phyloP scores from a whole-genome alignment of 1,140 invertebrate genomes.

The Drosophila ogumai region DNA sequence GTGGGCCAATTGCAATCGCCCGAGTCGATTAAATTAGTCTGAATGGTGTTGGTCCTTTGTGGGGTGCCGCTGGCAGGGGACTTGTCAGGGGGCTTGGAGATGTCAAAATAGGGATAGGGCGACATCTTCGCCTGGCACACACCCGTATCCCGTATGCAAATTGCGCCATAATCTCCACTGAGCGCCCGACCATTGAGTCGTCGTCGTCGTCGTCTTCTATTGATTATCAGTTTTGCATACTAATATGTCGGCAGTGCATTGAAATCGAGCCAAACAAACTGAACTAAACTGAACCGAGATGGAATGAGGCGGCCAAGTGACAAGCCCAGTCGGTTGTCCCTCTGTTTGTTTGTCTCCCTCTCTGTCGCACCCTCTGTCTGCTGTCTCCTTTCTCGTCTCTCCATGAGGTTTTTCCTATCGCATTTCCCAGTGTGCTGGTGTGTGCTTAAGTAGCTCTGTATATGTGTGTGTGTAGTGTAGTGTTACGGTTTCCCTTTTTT shows the following conservation, averaged over 20 bases:
- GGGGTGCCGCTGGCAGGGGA: background rate
- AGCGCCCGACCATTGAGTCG: constrained; percentile 44
- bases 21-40: constrained; percentile 30
- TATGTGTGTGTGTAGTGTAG: constrained; percentile 4
- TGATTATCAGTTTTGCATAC: constrained; percentile 82
- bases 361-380: background rate
- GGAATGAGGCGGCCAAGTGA: constrained; percentile 36
- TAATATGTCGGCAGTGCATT: constrained; percentile 61
- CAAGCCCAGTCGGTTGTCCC: constrained; percentile 39
- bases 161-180: constrained; percentile 43
- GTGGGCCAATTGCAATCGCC: constrained; percentile 17
- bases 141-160: constrained; percentile 36
- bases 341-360: constrained; percentile 43
- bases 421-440: constrained; percentile 1
- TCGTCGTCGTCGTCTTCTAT: constrained; percentile 35
- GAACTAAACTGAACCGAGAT: constrained; percentile 3
- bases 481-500: constrained; percentile 25
- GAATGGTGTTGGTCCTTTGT: constrained; percentile 8
- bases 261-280: constrained; percentile 43
- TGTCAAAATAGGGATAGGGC: constrained; percentile 10
- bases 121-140: constrained; percentile 47
- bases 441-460: constrained; percentile 41
- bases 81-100: background rate
- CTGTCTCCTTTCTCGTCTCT: constrained; percentile 42
- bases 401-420: constrained; percentile 25